These are phyloP conservation scores for Anguilla pacifica DNA, from an alignment of 2,797 vertebrate genomes.

Conservation along the genomic window DNA sequence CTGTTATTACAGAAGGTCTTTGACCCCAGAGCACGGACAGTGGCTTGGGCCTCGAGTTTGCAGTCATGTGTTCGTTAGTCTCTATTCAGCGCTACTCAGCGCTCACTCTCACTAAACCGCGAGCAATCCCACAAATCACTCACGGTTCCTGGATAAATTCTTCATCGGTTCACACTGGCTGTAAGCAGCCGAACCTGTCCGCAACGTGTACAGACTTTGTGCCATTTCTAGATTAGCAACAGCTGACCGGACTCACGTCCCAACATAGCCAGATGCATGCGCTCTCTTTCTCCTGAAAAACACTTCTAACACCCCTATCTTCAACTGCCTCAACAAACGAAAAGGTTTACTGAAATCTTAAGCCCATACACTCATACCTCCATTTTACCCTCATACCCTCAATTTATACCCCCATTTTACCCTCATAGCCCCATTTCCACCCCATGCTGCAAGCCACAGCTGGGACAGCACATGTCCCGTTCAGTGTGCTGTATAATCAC, in stretches of 20 bases:
- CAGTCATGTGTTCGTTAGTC: background rate
- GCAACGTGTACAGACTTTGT: constrained; percentile 16
- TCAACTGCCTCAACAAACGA: background rate
- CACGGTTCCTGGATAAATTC: background rate
- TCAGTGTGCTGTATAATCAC: background rate
- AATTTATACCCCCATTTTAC: too few relatives aligned
- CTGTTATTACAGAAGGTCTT: background rate
- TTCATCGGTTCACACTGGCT: constrained; percentile 23
- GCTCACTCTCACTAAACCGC: background rate
- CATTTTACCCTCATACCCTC: background rate
- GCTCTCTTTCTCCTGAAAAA: background rate
- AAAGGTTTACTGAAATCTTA: background rate
- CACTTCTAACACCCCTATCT: background rate
- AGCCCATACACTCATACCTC: background rate
- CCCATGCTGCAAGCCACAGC: constrained; percentile 7
- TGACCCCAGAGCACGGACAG: background rate
- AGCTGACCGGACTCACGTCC: constrained; percentile 15
- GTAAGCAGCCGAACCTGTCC: constrained; percentile 24
- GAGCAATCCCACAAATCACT: background rate
- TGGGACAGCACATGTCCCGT: constrained; percentile 10
- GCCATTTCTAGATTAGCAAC: constrained; percentile 36
- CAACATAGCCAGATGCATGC: background rate
- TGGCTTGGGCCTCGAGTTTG: background rate
- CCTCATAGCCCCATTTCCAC: background rate
- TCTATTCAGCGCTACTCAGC: background rate